Conservation (phyloP, 2,113 vertebrate genomes). For the Muntiacus muntjak region DNA sequence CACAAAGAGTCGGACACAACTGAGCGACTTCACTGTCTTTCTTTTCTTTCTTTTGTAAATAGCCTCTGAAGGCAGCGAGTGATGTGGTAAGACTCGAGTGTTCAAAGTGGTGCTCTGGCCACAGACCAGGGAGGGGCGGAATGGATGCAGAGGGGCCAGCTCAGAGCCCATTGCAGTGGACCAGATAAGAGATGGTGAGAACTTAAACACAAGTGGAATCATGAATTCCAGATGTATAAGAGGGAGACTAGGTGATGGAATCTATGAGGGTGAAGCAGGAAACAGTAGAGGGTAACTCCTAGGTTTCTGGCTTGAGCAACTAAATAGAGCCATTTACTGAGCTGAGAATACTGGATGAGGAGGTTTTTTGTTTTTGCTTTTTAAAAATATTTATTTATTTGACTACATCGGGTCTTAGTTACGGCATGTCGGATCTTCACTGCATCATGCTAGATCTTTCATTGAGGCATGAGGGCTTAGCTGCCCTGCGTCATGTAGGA, state of each 20-base stretch:
- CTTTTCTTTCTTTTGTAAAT: too few species aligned
- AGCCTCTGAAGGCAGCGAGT: neutral
- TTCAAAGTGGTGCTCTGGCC: neutral
- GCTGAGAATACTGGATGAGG: neutral
- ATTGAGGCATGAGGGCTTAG: neutral
- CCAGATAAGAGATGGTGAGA: neutral
- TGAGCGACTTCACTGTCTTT: too few species aligned
- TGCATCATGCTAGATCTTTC: neutral
- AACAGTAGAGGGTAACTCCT: neutral
- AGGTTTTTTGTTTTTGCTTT: neutral
- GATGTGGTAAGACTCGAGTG: neutral
- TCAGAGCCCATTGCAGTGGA: neutral
- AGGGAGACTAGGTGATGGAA: neutral
- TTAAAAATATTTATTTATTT: neutral
- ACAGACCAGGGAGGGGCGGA: neutral
- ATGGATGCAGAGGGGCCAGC: neutral
- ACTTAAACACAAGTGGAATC: neutral
- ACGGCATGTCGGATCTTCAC: neutral
- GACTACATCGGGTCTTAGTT: neutral
- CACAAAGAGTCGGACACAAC: too few species aligned
- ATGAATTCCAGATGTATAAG: neutral
- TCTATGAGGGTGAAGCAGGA: neutral
- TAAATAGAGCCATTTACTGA: neutral
- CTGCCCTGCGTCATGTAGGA: neutral
- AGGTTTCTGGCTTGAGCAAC: neutral